phyloP scores from a whole-genome alignment of 1,140 invertebrate species.

The Acromyrmex charruanus region DNA sequence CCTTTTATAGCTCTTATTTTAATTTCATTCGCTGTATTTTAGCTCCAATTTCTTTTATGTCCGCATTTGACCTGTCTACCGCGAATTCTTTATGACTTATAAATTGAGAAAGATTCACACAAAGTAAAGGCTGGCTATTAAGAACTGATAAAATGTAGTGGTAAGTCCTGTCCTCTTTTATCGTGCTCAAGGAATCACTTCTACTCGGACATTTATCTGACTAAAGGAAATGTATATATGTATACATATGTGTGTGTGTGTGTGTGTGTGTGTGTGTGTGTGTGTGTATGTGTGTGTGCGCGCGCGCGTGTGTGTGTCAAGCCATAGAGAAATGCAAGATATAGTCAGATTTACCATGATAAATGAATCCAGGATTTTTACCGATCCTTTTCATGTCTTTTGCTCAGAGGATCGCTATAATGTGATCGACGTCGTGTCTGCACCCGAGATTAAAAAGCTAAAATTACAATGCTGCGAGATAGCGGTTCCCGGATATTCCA shows the following conservation, averaged over 20 bases:
- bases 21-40: constrained; percentile 26
- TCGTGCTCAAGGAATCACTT: constrained; percentile 7
- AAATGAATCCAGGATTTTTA: constrained; percentile 47
- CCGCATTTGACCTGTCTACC: constrained; percentile 4
- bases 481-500: constrained; percentile 17
- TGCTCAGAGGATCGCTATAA: constrained; percentile 18
- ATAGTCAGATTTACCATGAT: constrained; percentile 29
- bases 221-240: background rate
- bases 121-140: constrained; percentile 36
- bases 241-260: background rate
- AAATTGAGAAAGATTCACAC: constrained; percentile 37
- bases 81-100: constrained; percentile 33
- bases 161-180: constrained; percentile 27
- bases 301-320: background rate
- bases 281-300: no score
- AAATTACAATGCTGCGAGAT: constrained; percentile 32
- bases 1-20: background rate
- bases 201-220: background rate
- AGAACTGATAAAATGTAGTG: constrained; percentile 40
- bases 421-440: constrained; percentile 31
- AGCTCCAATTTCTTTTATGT: background rate
- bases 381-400: constrained; percentile 13
- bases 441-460: constrained; percentile 47
- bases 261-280: no score
- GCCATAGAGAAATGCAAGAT: background rate